Evolutionary conservation across 2,113 vertebrate genomes (phyloP).

Genomic region (Pachypanchax playfairii): DNA sequence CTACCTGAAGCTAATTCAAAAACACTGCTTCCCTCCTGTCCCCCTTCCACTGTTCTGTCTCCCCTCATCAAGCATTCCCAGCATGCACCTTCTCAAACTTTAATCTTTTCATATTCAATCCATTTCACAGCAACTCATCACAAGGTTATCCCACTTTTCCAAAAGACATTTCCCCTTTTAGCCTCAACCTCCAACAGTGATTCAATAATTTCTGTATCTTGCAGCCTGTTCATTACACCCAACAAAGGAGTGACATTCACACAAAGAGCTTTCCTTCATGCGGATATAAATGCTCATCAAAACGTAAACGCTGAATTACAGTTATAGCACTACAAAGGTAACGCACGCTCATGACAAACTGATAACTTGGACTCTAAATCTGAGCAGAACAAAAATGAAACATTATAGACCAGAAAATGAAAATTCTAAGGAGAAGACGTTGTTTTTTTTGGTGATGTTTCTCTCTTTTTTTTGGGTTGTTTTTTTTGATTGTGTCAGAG

Average conservation of each 20-base stretch:
- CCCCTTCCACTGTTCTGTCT: constrained; percentile 13
- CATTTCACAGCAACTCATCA: constrained; percentile 49
- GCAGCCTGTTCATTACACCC: constrained; percentile 42
- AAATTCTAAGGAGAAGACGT: background rate
- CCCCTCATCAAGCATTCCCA: constrained; percentile 43
- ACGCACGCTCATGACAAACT: background rate
- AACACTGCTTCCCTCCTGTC: background rate
- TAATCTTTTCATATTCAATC: constrained; percentile 74
- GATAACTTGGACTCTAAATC: background rate
- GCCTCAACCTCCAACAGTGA: constrained; percentile 41
- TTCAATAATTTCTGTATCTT: constrained; percentile 50
- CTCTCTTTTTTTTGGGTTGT: background rate
- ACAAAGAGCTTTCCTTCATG: constrained; percentile 2
- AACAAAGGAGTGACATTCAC: constrained; percentile 36
- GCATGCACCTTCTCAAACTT: constrained; percentile 66
- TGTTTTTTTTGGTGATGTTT: constrained; percentile 24
- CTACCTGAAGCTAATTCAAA: constrained; percentile 55
- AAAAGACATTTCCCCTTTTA: constrained; percentile 46
- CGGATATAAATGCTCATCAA: constrained; percentile 14
- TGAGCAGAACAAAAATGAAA: background rate
- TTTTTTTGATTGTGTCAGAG: constrained; percentile 47
- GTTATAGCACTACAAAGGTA: constrained; percentile 4
- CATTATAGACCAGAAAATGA: too few relatives aligned
- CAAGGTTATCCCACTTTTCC: constrained; percentile 59
- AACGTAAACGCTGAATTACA: constrained; percentile 1